These are phyloP conservation scores for Cololabis saira DNA, from an alignment of 2,113 vertebrate genomes.

Conservation along the genomic window DNA sequence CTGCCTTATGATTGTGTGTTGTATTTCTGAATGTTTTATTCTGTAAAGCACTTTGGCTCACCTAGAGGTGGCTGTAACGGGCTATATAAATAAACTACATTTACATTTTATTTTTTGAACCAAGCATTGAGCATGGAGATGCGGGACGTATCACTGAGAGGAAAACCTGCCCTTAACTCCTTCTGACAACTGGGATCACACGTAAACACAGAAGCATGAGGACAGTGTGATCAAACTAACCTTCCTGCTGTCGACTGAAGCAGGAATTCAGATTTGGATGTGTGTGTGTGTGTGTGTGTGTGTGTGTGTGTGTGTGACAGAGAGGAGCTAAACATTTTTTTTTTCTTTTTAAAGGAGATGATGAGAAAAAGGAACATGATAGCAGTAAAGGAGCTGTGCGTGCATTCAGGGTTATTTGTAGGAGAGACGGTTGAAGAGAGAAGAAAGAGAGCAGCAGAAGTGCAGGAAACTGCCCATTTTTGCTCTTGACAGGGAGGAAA, in stretches of 20 bases:
- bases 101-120: too few relatives aligned
- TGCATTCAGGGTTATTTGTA: conserved; percentile 56
- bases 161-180: conserved; percentile 17
- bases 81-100: too few relatives aligned
- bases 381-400: conserved; percentile 26
- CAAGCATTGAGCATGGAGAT: conserved; percentile 4
- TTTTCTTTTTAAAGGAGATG: conserved; percentile 14
- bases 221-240: conserved; percentile 50
- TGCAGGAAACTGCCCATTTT: conserved; percentile 35
- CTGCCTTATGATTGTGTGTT: too few relatives aligned
- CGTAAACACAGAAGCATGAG: conserved; percentile 12
- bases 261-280: conserved; percentile 15
- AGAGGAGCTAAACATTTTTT: background rate
- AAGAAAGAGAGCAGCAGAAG: conserved; percentile 24
- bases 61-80: too few relatives aligned
- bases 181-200: conserved; percentile 45
- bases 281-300: too few relatives aligned
- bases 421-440: conserved; percentile 30
- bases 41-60: too few relatives aligned
- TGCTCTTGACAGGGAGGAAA: conserved; percentile 44
- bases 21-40: too few relatives aligned
- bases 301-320: too few relatives aligned
- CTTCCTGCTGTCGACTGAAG: conserved; percentile 38
- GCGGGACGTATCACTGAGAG: background rate
- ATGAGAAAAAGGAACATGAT: conserved; percentile 27